Conservation (phyloP, 2,797 vertebrate genomes). For the Melanotaenia nigrans region DNA sequence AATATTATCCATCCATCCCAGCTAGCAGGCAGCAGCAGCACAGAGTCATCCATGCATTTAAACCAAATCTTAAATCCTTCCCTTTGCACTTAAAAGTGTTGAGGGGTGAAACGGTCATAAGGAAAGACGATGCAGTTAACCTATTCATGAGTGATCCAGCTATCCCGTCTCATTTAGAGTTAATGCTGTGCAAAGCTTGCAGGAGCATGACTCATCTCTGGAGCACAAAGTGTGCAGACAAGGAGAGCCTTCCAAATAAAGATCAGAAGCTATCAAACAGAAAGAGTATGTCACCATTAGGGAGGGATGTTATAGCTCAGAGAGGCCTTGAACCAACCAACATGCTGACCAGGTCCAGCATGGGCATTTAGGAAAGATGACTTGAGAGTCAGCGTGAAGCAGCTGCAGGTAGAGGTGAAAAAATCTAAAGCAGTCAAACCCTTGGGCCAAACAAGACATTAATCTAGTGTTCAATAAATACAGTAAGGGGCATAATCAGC, state of each 20-base stretch:
- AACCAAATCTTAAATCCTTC: slow-evolving; percentile 38
- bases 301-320: slow-evolving; percentile 49
- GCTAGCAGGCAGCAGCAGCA: slow-evolving; percentile 55
- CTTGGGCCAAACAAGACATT: slow-evolving; percentile 46
- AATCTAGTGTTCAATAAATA: slow-evolving; percentile 76
- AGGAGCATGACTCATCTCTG: slow-evolving; percentile 63
- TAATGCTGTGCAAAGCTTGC: slow-evolving; percentile 55
- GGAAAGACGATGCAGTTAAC: slow-evolving; percentile 15
- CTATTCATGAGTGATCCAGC: slow-evolving; percentile 9
- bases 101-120: slow-evolving; percentile 28
- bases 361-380: slow-evolving; percentile 36
- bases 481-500: slow-evolving; percentile 18
- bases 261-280: slow-evolving; percentile 65
- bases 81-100: slow-evolving; percentile 9
- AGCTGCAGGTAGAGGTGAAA: too few species aligned
- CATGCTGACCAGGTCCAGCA: slow-evolving; percentile 34
- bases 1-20: slow-evolving; percentile 72
- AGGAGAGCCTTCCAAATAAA: slow-evolving; percentile 58
- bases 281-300: slow-evolving; percentile 52
- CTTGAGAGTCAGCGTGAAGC: too few species aligned
- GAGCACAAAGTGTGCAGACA: slow-evolving; percentile 53
- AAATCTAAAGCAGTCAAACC: slow-evolving; percentile 24
- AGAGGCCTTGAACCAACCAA: slow-evolving; percentile 40
- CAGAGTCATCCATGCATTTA: slow-evolving; percentile 46
- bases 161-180: slow-evolving; percentile 44